Evolutionary conservation across 2,797 vertebrate genomes (phyloP).

Genomic region (Mionectes olivaceus): DNA sequence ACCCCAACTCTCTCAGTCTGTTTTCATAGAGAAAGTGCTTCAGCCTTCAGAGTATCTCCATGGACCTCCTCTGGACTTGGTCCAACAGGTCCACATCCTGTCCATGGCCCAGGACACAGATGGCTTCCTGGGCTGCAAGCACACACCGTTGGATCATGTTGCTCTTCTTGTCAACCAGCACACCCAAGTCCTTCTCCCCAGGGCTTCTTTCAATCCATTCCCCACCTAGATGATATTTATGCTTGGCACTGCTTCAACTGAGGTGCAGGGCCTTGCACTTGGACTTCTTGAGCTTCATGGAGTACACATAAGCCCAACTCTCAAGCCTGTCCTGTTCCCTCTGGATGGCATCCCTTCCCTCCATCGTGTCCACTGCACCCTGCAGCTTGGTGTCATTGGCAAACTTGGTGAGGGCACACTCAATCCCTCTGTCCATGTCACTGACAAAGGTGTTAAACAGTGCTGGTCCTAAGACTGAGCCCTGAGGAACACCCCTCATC

Average conservation of each 20-base stretch:
- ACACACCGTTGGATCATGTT: no score
- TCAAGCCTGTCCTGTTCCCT: not conserved
- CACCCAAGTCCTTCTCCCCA: not conserved
- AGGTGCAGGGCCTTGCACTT: not conserved
- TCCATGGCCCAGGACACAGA: not conserved
- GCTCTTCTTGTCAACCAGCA: not conserved
- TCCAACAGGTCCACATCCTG: not conserved
- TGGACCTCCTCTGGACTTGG: not conserved
- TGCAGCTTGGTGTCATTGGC: not conserved
- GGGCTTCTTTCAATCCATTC: not conserved
- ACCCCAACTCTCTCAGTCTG: not conserved
- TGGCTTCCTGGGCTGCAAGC: not conserved
- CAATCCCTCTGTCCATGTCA: fast-evolving
- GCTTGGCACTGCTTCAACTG: not conserved
- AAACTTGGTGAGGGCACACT: not conserved
- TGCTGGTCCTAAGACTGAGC: fast-evolving
- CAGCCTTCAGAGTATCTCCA: not conserved
- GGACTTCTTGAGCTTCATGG: not conserved
- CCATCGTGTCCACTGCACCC: no score
- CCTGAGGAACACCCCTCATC: not conserved
- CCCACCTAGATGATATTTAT: not conserved
- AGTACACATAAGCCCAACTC: not conserved
- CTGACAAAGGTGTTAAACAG: not conserved
- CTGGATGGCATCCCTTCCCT: not conserved
- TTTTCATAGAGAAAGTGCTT: not conserved